phyloP scores from a whole-genome alignment of 2,888 invertebrate species.

The Eristalis tenax region DNA sequence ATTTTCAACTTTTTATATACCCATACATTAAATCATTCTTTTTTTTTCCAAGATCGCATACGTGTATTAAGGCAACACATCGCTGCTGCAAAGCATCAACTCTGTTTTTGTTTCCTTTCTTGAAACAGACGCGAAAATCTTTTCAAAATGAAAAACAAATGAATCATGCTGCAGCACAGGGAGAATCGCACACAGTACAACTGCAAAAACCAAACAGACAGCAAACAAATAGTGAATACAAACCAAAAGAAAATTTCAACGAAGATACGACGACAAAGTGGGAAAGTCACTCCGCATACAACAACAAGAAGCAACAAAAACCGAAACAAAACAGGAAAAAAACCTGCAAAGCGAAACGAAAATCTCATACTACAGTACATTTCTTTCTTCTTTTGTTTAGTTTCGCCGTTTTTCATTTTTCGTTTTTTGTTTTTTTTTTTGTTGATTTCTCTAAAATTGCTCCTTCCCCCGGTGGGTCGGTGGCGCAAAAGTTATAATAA shows the following conservation, averaged over 20 bases:
- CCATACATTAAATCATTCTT: no score
- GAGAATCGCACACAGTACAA: neutral
- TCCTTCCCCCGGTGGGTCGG: neutral
- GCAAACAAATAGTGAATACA: neutral
- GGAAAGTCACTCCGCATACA: conserved; percentile 4
- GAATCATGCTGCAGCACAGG: neutral
- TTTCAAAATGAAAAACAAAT: conserved; percentile 1
- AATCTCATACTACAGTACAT: neutral
- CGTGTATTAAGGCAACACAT: no score
- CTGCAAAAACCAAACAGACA: neutral
- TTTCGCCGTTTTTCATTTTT: conserved; percentile 5
- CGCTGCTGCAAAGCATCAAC: neutral
- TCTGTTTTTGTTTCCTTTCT: neutral
- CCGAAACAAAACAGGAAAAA: conserved; percentile 17
- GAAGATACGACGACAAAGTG: neutral
- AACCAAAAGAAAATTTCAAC: neutral
- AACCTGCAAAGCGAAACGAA: conserved; percentile 1
- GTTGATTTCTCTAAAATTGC: conserved; percentile 32
- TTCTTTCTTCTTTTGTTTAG: neutral
- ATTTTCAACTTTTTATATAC: no score
- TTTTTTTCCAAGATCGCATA: no score
- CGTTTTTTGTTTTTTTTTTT: conserved; percentile 6
- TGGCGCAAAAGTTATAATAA: neutral
- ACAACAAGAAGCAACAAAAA: conserved; percentile 23
- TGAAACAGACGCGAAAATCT: conserved; percentile 1